A percentile compares a stretch with the other conserved stretches of the same genome.
Conservation (phyloP, 35 echinoderm and acorn worm genomes). For the Stichopus chloronotus region DNA sequence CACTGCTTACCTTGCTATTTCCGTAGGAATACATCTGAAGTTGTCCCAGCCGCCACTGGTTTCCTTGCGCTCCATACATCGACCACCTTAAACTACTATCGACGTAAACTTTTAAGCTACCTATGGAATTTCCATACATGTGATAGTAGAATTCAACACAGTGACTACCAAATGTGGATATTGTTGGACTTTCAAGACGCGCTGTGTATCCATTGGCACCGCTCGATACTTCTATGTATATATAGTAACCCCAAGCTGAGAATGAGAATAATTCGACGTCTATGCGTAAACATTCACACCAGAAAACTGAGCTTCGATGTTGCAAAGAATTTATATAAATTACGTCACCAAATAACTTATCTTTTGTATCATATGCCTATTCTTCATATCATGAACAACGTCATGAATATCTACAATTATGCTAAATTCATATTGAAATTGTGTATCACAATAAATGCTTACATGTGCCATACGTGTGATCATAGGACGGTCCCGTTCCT, state of each 20-base stretch:
- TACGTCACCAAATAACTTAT: too few relatives aligned
- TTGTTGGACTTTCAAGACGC: conserved; percentile 45
- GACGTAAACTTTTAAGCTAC: neutral
- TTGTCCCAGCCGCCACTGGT: conserved; percentile 6
- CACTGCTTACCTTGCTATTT: too few relatives aligned
- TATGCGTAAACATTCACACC: too few relatives aligned
- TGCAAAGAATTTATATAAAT: too few relatives aligned
- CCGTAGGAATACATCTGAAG: neutral
- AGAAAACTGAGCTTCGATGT: too few relatives aligned
- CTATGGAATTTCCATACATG: conserved; percentile 29
- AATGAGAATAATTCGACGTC: too few relatives aligned
- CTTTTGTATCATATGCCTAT: too few relatives aligned
- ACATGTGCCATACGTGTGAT: conserved; percentile 36
- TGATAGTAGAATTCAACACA: conserved; percentile 19
- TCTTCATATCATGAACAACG: too few relatives aligned
- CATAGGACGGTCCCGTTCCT: conserved; percentile 43
- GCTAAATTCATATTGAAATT: too few relatives aligned
- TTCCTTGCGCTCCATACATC: neutral
- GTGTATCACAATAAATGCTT: neutral
- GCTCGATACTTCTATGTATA: conserved; percentile 63
- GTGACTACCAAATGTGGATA: neutral
- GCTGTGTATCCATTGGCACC: conserved; percentile 37
- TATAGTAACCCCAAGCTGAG: conserved; percentile 53
- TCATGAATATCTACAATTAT: too few relatives aligned
- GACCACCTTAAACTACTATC: neutral